phyloP scores from a whole-genome alignment of 2,797 vertebrate species.

The Chanos chanos region DNA sequence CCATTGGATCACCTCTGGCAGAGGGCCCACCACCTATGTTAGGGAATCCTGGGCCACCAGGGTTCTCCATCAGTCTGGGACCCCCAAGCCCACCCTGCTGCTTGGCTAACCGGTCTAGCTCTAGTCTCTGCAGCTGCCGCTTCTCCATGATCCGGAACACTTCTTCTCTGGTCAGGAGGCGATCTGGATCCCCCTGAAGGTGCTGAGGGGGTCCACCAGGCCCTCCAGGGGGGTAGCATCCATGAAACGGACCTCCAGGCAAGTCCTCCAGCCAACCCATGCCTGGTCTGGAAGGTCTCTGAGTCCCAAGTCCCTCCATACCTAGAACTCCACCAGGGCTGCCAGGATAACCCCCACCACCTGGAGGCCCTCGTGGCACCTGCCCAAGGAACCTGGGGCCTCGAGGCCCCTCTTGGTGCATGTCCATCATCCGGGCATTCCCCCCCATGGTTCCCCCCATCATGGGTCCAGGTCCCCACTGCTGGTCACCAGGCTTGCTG shows the following conservation, averaged over 20 bases:
- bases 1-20: conserved; percentile 78
- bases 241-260: conserved; percentile 79
- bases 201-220: conserved; percentile 62
- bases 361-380: conserved; percentile 75
- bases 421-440: conserved; percentile 68
- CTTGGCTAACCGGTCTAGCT: conserved; percentile 86
- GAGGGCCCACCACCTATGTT: conserved; percentile 67
- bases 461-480: conserved; percentile 79
- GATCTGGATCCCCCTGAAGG: conserved; percentile 81
- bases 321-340: conserved; percentile 80
- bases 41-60: conserved; percentile 64
- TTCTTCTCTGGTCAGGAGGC: conserved; percentile 85
- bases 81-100: conserved; percentile 53
- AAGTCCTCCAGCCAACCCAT: conserved; percentile 91
- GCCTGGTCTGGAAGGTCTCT: conserved; percentile 80
- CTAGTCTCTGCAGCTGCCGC: conserved; percentile 80
- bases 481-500: conserved; percentile 89
- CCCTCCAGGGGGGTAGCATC: conserved; percentile 76
- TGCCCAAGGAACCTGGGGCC: conserved; percentile 84
- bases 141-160: conserved; percentile 91
- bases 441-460: conserved; percentile 80
- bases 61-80: conserved; percentile 63
- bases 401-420: conserved; percentile 71
- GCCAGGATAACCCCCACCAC: conserved; percentile 65
- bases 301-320: conserved; percentile 81